Evolutionary conservation across 2,113 vertebrate genomes (phyloP).

Genomic region (Seriola quinqueradiata): DNA sequence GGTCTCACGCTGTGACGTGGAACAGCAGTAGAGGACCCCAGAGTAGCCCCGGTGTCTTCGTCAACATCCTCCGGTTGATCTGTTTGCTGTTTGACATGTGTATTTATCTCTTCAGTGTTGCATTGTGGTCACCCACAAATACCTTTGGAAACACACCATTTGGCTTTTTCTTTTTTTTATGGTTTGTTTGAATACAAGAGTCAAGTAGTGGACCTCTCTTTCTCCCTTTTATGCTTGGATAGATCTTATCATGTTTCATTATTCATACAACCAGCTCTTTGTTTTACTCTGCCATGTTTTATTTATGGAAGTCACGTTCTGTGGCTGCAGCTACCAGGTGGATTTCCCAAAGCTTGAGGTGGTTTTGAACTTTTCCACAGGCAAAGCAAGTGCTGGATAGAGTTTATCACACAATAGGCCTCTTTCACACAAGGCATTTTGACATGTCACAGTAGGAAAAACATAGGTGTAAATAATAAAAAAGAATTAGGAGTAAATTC

Average conservation of each 20-base stretch:
- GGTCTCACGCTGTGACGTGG: constrained; percentile 35
- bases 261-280: constrained; percentile 76
- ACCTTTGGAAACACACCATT: constrained; percentile 7
- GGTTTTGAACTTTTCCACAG: constrained; percentile 39
- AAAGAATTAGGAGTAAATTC: neutral
- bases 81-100: constrained; percentile 13
- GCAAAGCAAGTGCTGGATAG: neutral
- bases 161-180: neutral
- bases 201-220: neutral
- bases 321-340: constrained; percentile 44
- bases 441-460: neutral
- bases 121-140: neutral
- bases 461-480: neutral
- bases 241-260: constrained; percentile 75
- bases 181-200: neutral
- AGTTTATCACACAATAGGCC: neutral
- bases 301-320: constrained; percentile 72
- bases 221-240: constrained; percentile 45
- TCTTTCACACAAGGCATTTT: neutral
- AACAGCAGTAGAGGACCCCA: constrained; percentile 15
- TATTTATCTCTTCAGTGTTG: constrained; percentile 23
- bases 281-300: constrained; percentile 66
- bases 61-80: constrained; percentile 46
- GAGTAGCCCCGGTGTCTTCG: constrained; percentile 19
- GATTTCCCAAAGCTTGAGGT: constrained; percentile 26